A percentile compares a stretch with the other conserved stretches of the same genome.
phyloP scores from a whole-genome alignment of 2,113 vertebrate genomes.

The human region GRCh38 chr6:44500001-44500500 shows the following conservation, averaged over 20 bases:
- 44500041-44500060: not conserved
- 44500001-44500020: not conserved
- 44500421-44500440: not conserved
- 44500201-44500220: not conserved
- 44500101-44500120: not conserved
- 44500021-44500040: not conserved
- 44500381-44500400: not conserved
- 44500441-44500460: not conserved
- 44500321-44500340: not conserved
- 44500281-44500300: not conserved
- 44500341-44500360: not conserved
- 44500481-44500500: not conserved
- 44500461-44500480: not conserved
- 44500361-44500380: not conserved
- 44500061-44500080: not conserved
- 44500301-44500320: not conserved
- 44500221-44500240: not conserved
- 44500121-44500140: not conserved
- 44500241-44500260: not conserved
- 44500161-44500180: not conserved
- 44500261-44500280: not conserved
- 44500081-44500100: not conserved
- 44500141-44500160: not conserved
- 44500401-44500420: not conserved
- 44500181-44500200: not conserved